phyloP scores from a whole-genome alignment of 2,113 vertebrate species.

The Edolisoma coerulescens region DNA sequence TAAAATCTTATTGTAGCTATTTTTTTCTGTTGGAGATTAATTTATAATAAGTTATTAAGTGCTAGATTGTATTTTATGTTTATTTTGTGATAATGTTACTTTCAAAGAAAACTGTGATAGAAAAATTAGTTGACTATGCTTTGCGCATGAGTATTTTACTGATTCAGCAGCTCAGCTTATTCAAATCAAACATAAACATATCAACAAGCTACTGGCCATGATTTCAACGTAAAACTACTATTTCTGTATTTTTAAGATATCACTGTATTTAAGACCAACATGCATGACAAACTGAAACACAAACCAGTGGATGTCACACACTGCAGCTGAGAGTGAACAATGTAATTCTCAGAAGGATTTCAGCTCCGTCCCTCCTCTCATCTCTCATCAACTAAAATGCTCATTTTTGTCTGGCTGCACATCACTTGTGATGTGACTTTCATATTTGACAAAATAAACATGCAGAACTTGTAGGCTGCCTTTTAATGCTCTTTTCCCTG shows the following conservation, averaged over 20 bases:
- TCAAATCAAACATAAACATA: neutral
- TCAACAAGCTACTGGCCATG: neutral
- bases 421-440: neutral
- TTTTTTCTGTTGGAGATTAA: neutral
- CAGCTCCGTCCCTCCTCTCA: neutral
- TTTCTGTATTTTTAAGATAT: neutral
- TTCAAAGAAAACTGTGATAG: neutral
- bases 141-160: neutral
- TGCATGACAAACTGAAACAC: neutral
- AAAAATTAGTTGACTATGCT: neutral
- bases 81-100: neutral
- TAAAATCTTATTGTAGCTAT: neutral
- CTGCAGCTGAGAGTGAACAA: neutral
- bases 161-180: neutral
- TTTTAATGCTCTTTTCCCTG: neutral
- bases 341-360: neutral
- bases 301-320: neutral
- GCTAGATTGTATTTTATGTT: neutral
- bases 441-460: neutral
- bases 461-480: neutral
- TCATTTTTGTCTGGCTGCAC: neutral
- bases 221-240: neutral
- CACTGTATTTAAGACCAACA: neutral
- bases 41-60: neutral
- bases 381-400: neutral